phyloP scores from a whole-genome alignment of 2,888 invertebrate species.

The Iphiclides podalirius region DNA sequence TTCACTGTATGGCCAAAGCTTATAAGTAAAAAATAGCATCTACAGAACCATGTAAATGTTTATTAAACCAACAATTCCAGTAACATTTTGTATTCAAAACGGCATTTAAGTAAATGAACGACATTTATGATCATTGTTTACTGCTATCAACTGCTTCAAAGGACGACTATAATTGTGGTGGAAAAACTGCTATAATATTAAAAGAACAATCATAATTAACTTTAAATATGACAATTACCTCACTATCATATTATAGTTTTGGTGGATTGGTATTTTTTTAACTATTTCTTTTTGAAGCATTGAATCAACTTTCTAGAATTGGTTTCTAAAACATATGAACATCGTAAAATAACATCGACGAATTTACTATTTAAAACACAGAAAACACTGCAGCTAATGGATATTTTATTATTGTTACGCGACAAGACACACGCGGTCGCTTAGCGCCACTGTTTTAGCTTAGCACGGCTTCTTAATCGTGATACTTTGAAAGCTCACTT shows the following conservation, averaged over 20 bases:
- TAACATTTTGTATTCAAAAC: conserved; percentile 44
- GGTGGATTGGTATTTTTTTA: too few relatives aligned
- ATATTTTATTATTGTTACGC: conserved; percentile 77
- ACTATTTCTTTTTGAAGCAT: too few relatives aligned
- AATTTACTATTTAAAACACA: conserved; percentile 38
- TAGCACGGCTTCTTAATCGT: conserved; percentile 30
- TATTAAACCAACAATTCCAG: conserved; percentile 1
- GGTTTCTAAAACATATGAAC: too few relatives aligned
- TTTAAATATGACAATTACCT: too few relatives aligned
- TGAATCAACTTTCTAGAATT: too few relatives aligned
- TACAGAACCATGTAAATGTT: not conserved
- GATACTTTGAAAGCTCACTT: conserved; percentile 43
- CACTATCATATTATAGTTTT: too few relatives aligned
- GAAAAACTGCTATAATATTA: not conserved
- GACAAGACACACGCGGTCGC: conserved; percentile 71
- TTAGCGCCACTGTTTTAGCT: conserved; percentile 65
- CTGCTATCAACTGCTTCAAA: conserved; percentile 40
- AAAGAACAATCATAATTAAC: not conserved
- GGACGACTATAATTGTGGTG: conserved; percentile 40
- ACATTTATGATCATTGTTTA: conserved; percentile 41
- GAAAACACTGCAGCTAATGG: conserved; percentile 76
- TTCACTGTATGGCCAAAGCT: too few relatives aligned
- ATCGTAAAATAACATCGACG: conserved; percentile 12
- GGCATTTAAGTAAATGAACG: conserved; percentile 42
- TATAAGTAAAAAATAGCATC: not conserved